Evolutionary conservation across 2,797 vertebrate genomes (phyloP).

Genomic region (Peromyscus melanophrys): DNA sequence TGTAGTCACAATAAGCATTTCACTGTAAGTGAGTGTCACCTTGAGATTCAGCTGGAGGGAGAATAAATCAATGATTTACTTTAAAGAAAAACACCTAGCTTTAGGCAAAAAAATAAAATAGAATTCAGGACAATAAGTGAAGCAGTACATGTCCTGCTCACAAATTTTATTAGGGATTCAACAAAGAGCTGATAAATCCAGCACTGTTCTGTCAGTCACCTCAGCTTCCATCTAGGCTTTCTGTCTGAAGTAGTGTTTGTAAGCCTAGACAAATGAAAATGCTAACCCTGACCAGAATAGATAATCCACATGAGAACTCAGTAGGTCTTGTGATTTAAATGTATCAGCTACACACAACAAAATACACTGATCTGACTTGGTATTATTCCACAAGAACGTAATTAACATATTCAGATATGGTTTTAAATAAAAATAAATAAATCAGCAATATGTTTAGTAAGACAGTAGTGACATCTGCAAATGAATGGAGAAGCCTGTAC

Average conservation of each 20-base stretch:
- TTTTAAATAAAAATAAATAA: constrained; percentile 46
- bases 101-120: constrained; percentile 70
- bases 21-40: constrained; percentile 54
- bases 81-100: constrained; percentile 77
- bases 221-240: neutral
- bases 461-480: neutral
- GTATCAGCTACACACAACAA: neutral
- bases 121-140: constrained; percentile 69
- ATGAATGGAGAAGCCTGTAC: neutral
- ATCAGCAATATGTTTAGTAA: neutral
- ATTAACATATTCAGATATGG: neutral
- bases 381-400: neutral
- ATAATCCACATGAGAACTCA: neutral
- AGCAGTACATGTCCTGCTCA: constrained; percentile 50
- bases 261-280: constrained; percentile 38
- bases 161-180: constrained; percentile 63
- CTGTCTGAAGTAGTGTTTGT: constrained; percentile 57
- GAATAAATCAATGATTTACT: constrained; percentile 78
- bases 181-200: constrained; percentile 56
- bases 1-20: constrained; percentile 69
- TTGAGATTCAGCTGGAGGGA: constrained; percentile 63
- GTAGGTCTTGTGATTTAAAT: neutral
- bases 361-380: neutral
- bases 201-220: neutral
- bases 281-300: neutral